These are phyloP conservation scores for Caenorhabditis sp. DNA, from an alignment of 2,888 invertebrate genomes.

Conservation along the genomic window DNA sequence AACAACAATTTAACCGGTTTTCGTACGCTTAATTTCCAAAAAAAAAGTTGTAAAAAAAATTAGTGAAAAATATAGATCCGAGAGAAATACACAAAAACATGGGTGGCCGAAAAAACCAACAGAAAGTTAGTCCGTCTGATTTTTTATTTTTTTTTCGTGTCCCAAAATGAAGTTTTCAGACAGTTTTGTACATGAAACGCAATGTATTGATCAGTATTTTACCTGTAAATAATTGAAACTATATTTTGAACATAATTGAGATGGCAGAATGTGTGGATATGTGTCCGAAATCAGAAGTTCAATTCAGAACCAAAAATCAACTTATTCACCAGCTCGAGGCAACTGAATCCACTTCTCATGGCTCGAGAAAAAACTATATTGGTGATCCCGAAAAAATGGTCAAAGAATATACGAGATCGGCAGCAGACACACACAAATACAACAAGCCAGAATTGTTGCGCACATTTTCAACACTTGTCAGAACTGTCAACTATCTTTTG, in stretches of 20 bases:
- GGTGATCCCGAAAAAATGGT: slow-evolving; percentile 36
- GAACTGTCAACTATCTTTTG: slow-evolving; percentile 44
- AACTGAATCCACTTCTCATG: slow-evolving; percentile 5
- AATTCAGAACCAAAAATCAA: slow-evolving; percentile 37
- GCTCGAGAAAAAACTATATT: slow-evolving; percentile 10
- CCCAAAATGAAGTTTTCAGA: neutral
- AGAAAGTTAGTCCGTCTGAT: neutral
- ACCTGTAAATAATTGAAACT: neutral
- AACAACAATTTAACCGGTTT: neutral
- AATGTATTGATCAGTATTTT: neutral
- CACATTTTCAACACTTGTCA: slow-evolving; percentile 27
- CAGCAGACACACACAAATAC: slow-evolving; percentile 41
- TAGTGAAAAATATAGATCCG: neutral
- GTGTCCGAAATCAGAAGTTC: slow-evolving; percentile 38
- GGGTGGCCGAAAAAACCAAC: neutral
- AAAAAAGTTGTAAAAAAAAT: neutral
- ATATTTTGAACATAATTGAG: neutral
- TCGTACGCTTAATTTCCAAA: too few species aligned
- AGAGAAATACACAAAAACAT: neutral
- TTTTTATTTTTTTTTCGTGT: neutral
- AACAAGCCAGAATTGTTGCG: slow-evolving; percentile 33
- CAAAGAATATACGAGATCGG: slow-evolving; percentile 46
- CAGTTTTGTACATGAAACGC: neutral
- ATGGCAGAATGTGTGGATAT: slow-evolving; percentile 13
- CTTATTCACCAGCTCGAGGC: slow-evolving; percentile 47